Percentiles rank a stretch among this genome's conserved stretches.
These are phyloP conservation scores for Elgonia sp. DNA, from an alignment of 2,888 invertebrate species.

Conservation along the genomic window DNA sequence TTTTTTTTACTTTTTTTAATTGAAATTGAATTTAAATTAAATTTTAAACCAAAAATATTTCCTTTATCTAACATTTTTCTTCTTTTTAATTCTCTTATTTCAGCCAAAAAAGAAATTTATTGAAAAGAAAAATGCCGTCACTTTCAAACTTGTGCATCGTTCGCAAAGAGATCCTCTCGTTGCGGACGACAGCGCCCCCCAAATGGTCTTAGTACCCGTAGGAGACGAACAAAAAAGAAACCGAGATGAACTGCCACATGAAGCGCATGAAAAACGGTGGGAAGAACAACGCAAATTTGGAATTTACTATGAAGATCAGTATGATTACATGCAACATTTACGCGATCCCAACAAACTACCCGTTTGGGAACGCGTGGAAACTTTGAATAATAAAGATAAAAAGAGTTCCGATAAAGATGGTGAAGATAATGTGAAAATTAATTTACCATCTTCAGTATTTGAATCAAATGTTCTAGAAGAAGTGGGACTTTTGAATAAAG, in stretches of 20 bases:
- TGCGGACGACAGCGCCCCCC: slow-evolving; percentile 95
- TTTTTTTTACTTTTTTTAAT: no score
- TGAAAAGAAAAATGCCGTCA: slow-evolving; percentile 96
- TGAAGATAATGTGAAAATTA: slow-evolving; percentile 85
- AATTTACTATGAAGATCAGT: slow-evolving; percentile 97
- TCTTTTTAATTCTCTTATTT: no score
- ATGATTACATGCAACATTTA: slow-evolving; percentile 97
- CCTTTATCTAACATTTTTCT: no score
- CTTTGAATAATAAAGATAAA: slow-evolving; percentile 75
- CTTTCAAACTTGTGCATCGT: slow-evolving; percentile 96
- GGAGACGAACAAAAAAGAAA: slow-evolving; percentile 76
- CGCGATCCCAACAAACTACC: slow-evolving; percentile 88
- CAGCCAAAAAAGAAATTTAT: slow-evolving; percentile 94
- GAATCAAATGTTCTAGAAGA: slow-evolving; percentile 95
- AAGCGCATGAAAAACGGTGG: slow-evolving; percentile 87
- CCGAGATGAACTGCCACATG: slow-evolving; percentile 72
- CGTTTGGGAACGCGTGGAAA: slow-evolving; percentile 87
- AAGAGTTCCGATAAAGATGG: slow-evolving; percentile 68
- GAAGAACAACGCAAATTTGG: slow-evolving; percentile 95
- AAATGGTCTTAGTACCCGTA: slow-evolving; percentile 93
- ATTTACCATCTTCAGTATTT: slow-evolving; percentile 95
- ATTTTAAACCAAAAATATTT: no score
- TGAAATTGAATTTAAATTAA: no score
- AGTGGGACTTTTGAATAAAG: slow-evolving; percentile 94
- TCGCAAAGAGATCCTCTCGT: slow-evolving; percentile 97